Evolutionary conservation across 2,888 invertebrate species (phyloP).

Genomic region (Schrankia costaestrigalis): DNA sequence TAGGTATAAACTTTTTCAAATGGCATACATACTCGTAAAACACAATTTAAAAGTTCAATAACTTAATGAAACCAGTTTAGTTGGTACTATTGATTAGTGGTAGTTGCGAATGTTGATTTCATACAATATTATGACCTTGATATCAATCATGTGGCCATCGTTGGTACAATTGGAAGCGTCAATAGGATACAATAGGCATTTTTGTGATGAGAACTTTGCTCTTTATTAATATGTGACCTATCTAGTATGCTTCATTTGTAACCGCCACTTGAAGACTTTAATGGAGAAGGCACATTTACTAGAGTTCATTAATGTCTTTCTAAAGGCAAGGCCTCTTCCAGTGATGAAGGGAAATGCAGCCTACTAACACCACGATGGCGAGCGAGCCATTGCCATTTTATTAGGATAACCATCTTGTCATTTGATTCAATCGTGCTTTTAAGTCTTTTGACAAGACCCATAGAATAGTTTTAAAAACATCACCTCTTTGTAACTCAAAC

Average conservation of each 20-base stretch:
- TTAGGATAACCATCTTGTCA: too few relatives aligned
- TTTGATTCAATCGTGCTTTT: too few relatives aligned
- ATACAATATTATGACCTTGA: conserved; percentile 53
- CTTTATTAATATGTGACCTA: conserved; percentile 9
- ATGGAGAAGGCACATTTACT: too few relatives aligned
- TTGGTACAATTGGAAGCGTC: conserved; percentile 29
- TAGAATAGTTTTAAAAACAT: too few relatives aligned
- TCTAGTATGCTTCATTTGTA: conserved; percentile 3
- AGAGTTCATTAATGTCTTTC: too few relatives aligned
- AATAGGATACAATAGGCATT: conserved; percentile 28
- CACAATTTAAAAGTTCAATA: conserved; percentile 23
- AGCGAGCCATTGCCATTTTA: too few relatives aligned
- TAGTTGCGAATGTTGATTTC: conserved; percentile 22
- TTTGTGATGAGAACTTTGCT: conserved; percentile 17
- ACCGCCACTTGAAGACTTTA: not conserved
- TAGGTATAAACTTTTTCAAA: too few relatives aligned
- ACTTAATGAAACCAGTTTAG: conserved; percentile 24
- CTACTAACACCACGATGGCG: too few relatives aligned
- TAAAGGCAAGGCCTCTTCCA: too few relatives aligned
- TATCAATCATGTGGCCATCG: conserved; percentile 39
- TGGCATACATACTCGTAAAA: conserved; percentile 1
- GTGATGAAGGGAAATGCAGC: too few relatives aligned
- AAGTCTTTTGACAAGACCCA: too few relatives aligned
- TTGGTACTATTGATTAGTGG: conserved; percentile 18
- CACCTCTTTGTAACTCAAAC: too few relatives aligned